These are phyloP conservation scores for Enteromius unitaeniatus DNA, from an alignment of 2,797 vertebrate species.

Conservation along the genomic window DNA sequence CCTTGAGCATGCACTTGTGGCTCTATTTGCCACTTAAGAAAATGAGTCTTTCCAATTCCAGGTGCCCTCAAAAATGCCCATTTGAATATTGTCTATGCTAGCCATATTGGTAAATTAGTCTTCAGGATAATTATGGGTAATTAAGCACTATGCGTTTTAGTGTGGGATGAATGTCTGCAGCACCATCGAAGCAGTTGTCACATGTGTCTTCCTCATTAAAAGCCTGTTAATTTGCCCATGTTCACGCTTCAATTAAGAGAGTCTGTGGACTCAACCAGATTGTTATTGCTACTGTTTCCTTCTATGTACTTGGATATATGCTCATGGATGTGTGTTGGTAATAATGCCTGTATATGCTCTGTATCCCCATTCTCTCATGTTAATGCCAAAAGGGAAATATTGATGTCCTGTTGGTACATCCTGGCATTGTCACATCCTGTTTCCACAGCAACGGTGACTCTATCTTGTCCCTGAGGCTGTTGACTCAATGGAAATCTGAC, in stretches of 20 bases:
- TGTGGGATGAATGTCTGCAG: slow-evolving; percentile 18
- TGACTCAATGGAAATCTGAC: slow-evolving; percentile 38
- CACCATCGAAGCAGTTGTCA: slow-evolving; percentile 9
- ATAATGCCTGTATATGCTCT: background rate
- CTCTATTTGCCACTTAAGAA: slow-evolving; percentile 25
- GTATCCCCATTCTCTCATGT: background rate
- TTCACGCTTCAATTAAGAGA: background rate
- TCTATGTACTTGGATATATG: background rate
- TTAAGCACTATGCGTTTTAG: slow-evolving; percentile 14
- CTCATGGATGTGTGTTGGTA: background rate
- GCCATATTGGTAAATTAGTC: background rate
- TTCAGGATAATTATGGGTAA: slow-evolving; percentile 7
- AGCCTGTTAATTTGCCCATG: slow-evolving; percentile 6
- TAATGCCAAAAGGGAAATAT: slow-evolving; percentile 40
- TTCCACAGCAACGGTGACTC: slow-evolving; percentile 51
- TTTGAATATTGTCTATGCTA: slow-evolving; percentile 25
- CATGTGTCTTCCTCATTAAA: slow-evolving; percentile 29
- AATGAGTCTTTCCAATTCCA: slow-evolving; percentile 20
- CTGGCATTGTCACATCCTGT: slow-evolving; percentile 40
- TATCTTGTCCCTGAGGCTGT: background rate
- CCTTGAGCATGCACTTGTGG: slow-evolving; percentile 22
- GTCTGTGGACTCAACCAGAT: background rate
- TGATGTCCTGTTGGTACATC: slow-evolving; percentile 23
- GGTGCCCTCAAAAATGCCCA: slow-evolving; percentile 12
- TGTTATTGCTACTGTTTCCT: slow-evolving; percentile 5